phyloP scores from a whole-genome alignment of 2,888 invertebrate genomes.

The Notocelia uddmanniana region DNA sequence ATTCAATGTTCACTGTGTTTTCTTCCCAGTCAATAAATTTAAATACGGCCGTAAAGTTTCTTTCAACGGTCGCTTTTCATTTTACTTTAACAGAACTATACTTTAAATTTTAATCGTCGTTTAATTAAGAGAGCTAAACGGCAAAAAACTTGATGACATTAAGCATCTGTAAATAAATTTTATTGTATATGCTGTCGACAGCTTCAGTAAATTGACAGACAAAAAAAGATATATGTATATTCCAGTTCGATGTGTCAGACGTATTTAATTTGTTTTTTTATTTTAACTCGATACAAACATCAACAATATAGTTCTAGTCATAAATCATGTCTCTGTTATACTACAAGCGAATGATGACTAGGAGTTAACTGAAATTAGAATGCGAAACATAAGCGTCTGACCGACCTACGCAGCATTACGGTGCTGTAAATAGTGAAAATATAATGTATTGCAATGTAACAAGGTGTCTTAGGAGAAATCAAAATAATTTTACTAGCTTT shows the following conservation, averaged over 20 bases:
- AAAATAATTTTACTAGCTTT: too few species aligned
- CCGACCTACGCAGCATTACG: too few species aligned
- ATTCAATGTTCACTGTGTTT: too few species aligned
- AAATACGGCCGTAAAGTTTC: too few species aligned
- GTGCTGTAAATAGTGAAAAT: too few species aligned
- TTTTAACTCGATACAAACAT: neutral
- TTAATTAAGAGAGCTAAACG: slow-evolving; percentile 30
- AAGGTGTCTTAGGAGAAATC: too few species aligned
- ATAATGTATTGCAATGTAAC: too few species aligned
- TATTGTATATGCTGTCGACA: slow-evolving; percentile 25
- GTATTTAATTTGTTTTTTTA: slow-evolving; percentile 15
- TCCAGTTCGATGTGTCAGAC: neutral
- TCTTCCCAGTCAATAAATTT: too few species aligned
- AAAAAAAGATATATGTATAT: slow-evolving; percentile 15
- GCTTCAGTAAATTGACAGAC: slow-evolving; percentile 6
- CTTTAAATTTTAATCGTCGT: slow-evolving; percentile 24
- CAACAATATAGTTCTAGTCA: slow-evolving; percentile 1
- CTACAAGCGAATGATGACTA: too few species aligned
- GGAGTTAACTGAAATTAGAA: too few species aligned
- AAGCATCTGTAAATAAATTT: slow-evolving; percentile 33
- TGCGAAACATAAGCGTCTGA: too few species aligned
- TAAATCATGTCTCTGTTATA: neutral
- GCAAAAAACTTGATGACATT: slow-evolving; percentile 36
- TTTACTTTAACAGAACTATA: slow-evolving; percentile 11
- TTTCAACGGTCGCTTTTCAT: slow-evolving; percentile 17